These are phyloP conservation scores for Drosophila punjabiensis DNA, from an alignment of 1,140 invertebrate species.

Conservation along the genomic window DNA sequence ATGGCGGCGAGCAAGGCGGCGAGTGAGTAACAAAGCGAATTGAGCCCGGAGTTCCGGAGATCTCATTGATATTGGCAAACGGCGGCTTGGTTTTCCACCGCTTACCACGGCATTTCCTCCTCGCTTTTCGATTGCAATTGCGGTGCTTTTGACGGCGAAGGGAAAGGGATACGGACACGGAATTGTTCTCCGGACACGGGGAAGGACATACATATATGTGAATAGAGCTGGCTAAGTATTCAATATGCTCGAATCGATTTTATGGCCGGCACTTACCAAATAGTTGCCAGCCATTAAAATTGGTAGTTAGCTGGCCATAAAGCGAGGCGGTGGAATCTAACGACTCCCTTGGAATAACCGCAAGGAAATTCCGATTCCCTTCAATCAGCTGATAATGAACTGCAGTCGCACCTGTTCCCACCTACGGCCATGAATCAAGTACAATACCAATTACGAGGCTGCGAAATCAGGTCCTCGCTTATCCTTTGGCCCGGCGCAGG, in stretches of 20 bases:
- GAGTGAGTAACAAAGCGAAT: constrained; percentile 54
- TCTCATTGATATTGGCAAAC: constrained; percentile 59
- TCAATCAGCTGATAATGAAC: constrained; percentile 60
- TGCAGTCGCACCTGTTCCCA: constrained; percentile 42
- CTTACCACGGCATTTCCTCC: constrained; percentile 8
- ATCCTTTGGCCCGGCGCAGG: constrained; percentile 30
- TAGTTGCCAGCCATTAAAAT: constrained; percentile 45
- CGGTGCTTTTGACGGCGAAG: constrained; percentile 7
- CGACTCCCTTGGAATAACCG: not conserved
- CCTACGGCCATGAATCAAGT: constrained; percentile 43
- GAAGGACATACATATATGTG: constrained; percentile 18
- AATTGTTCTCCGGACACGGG: constrained; percentile 27
- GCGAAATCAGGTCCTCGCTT: constrained; percentile 30
- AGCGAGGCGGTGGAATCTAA: constrained; percentile 16
- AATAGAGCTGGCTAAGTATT: constrained; percentile 43
- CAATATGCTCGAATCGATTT: constrained; percentile 57
- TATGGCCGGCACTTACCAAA: constrained; percentile 55
- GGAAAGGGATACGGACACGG: not conserved
- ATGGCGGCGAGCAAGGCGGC: constrained; percentile 24
- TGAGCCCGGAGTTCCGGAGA: constrained; percentile 32
- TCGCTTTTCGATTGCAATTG: constrained; percentile 42
- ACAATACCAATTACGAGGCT: constrained; percentile 43
- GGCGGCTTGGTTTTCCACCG: constrained; percentile 9
- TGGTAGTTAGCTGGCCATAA: constrained; percentile 51
- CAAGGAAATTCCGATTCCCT: constrained; percentile 11